Conservation (phyloP, 1,140 invertebrate genomes). For the Apis mellifera region DNA sequence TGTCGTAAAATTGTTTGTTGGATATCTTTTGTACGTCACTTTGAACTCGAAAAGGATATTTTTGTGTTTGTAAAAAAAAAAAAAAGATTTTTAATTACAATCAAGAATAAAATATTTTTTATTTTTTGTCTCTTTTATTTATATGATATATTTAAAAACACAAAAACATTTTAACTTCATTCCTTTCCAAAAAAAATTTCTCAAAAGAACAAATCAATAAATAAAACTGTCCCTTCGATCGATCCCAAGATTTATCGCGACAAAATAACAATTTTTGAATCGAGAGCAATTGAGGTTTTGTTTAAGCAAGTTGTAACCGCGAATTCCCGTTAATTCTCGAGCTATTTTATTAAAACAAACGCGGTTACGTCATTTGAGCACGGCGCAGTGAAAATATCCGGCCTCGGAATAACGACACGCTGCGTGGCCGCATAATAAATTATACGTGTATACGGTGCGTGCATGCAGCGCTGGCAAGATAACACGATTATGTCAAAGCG, state of each 20-base stretch:
- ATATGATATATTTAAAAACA: too few species aligned
- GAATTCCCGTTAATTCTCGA: not conserved
- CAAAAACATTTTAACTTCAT: too few species aligned
- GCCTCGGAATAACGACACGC: not conserved
- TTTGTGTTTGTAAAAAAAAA: too few species aligned
- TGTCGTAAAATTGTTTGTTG: not conserved
- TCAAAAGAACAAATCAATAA: too few species aligned
- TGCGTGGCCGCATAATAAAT: conserved; percentile 29
- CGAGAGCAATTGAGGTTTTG: too few species aligned
- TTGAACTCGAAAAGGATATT: not conserved
- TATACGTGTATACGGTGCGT: conserved; percentile 8
- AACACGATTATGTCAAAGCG: conserved; percentile 40
- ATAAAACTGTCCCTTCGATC: too few species aligned
- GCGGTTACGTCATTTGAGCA: conserved; percentile 5
- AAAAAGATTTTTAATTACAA: too few species aligned
- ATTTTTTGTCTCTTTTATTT: too few species aligned
- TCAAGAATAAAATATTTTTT: too few species aligned
- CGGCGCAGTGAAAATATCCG: not conserved
- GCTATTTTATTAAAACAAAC: conserved; percentile 34
- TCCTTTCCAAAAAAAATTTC: too few species aligned
- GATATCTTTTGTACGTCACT: not conserved
- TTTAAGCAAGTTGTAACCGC: not conserved
- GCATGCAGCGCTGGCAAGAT: conserved; percentile 14
- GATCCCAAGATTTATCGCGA: too few species aligned
- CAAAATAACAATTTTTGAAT: too few species aligned